Evolutionary conservation across 2,113 vertebrate genomes (phyloP).

Genomic region (Phalacrocorax pelagicus): DNA sequence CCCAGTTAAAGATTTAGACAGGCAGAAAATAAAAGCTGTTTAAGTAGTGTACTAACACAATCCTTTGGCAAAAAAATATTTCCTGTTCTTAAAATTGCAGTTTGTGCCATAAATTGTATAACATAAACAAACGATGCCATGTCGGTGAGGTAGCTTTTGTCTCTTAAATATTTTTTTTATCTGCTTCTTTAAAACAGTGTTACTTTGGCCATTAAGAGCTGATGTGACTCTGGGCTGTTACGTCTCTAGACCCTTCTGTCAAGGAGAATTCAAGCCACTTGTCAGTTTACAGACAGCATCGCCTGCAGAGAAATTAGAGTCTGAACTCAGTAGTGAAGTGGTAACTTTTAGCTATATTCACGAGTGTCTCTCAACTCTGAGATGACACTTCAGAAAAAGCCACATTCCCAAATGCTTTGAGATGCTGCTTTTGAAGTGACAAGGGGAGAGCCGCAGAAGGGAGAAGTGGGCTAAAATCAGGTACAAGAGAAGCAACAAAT

Average conservation of each 20-base stretch:
- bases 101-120: neutral
- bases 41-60: neutral
- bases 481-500: neutral
- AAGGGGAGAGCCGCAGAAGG: neutral
- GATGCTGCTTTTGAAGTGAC: constrained; percentile 4
- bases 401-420: neutral
- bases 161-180: neutral
- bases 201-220: neutral
- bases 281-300: neutral
- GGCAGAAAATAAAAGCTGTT: neutral
- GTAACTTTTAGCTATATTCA: constrained; percentile 25
- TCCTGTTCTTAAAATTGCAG: neutral
- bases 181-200: neutral
- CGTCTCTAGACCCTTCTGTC: neutral
- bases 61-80: neutral
- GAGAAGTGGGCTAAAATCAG: neutral
- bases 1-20: neutral
- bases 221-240: neutral
- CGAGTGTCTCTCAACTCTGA: constrained; percentile 33
- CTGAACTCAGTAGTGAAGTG: constrained; percentile 21
- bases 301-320: constrained; percentile 24
- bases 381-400: constrained; percentile 25
- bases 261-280: constrained; percentile 13
- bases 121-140: neutral
- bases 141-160: neutral